These are phyloP conservation scores for Pseudomyrmex dendroicus DNA, from an alignment of 1,140 invertebrate species.

Conservation along the genomic window DNA sequence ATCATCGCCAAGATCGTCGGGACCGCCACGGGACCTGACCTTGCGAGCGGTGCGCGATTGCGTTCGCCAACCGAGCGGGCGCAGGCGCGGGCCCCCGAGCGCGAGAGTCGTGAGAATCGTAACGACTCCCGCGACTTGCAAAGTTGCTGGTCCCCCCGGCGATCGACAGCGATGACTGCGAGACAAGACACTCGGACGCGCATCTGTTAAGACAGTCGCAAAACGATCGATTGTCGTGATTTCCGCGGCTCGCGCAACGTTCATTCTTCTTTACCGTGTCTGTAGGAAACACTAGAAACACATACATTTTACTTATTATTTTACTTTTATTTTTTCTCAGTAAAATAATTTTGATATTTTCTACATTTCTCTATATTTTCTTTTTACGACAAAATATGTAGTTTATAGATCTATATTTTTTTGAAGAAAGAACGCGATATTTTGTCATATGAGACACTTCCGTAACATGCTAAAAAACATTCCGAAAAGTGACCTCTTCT, in stretches of 20 bases:
- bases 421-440: no score
- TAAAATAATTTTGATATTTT: no score
- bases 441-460: no score
- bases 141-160: not conserved
- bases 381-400: no score
- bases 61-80: slow-evolving; percentile 53
- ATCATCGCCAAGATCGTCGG: slow-evolving; percentile 69
- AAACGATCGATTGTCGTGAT: slow-evolving; percentile 57
- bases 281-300: slow-evolving; percentile 52
- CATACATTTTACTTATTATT: no score
- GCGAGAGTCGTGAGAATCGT: slow-evolving; percentile 75
- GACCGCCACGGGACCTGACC: slow-evolving; percentile 68
- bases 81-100: slow-evolving; percentile 39
- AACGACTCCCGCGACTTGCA: slow-evolving; percentile 65
- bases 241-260: slow-evolving; percentile 8
- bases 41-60: slow-evolving; percentile 51
- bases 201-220: slow-evolving; percentile 26
- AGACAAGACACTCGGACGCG: not conserved
- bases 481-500: no score
- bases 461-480: no score
- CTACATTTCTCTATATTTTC: no score
- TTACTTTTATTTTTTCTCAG: no score
- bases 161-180: slow-evolving; percentile 52
- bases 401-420: no score
- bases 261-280: slow-evolving; percentile 60